Percentiles rank a stretch among this genome's conserved stretches.
Conservation (phyloP, 92 coral and sea anemone species). For the Siderastrea radians region DNA sequence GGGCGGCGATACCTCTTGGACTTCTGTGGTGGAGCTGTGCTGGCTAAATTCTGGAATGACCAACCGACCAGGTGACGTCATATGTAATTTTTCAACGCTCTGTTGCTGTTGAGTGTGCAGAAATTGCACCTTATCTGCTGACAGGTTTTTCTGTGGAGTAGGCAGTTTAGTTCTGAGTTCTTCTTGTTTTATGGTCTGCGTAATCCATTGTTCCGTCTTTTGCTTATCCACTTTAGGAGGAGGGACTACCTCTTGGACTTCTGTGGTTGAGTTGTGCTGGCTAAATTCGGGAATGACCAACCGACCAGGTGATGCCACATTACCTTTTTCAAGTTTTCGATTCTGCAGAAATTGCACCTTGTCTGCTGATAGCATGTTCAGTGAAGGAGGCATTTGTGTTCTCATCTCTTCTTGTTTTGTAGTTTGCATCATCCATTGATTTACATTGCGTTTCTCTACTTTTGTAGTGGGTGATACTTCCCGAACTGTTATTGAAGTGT, state of each 20-base stretch:
- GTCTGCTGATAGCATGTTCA: neutral
- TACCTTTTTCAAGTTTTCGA: too few species aligned
- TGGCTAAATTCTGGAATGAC: slow-evolving; percentile 1
- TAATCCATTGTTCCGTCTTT: neutral
- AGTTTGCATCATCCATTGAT: neutral
- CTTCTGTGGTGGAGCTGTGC: neutral
- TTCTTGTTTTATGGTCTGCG: neutral
- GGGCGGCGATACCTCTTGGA: neutral
- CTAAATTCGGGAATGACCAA: neutral
- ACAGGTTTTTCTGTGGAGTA: neutral
- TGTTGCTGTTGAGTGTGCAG: neutral
- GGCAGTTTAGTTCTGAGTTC: slow-evolving; percentile 3
- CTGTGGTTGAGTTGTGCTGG: neutral
- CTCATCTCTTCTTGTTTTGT: neutral
- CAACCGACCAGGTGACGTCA: neutral
- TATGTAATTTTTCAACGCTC: neutral
- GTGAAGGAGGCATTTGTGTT: neutral
- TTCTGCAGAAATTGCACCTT: neutral
- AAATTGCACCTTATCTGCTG: slow-evolving; percentile 5
- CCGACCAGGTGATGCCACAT: neutral
- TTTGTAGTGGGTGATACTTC: neutral
- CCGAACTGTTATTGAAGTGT: neutral
- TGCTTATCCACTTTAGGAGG: neutral
- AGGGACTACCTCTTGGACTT: neutral
- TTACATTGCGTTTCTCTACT: neutral